Base-by-base conservation (phyloP, 1,140 invertebrate species). In the Acarapis woodi region DNA sequence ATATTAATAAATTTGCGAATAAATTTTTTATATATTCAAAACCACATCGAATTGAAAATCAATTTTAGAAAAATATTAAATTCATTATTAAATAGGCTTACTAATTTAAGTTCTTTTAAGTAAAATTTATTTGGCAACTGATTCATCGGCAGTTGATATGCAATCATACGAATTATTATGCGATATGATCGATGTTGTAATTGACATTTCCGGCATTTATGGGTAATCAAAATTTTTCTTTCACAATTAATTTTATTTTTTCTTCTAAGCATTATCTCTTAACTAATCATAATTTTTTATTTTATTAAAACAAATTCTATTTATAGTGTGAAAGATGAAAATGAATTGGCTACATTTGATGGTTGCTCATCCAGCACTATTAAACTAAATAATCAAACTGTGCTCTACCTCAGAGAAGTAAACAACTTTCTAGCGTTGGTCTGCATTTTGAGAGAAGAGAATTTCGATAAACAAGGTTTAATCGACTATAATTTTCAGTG, bases 141-240 rank as follows among this genome's bases (percentile, higher is more conserved):
- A 97, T 58, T 87, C 79, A 43, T 83, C 82, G 14, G 87, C 87
- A 10, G 88, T 97, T n/a, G 90, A 99, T 55, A 97, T 97, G 88
- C 87, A 96, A 60, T 85, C 78, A 51, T 97, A 96, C 53, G 90
- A 99, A 57, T 59, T 97, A 2, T 99, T 88, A 60, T 97, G 90
- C 65, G 90, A 99, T 62, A 97, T 97, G 88, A 96, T 99, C 46
- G 90, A 99, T 65, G 85, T 97, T 39, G 83, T 94, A 40, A 88
- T 96, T 44, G 90, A 99, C 62, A 71, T 99, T 25, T 94, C 87
- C 6, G 82, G 78, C 58, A 97, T 99, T 57, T 99, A 97, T 64
- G 90, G 90, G 77, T 85, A 48, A 51, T 54, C 28, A 10, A 25
- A 18, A 12, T 5, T 34, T 18, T 14, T 15, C 5, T 12, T 9